A percentile compares a stretch with the other conserved stretches of the same genome.
These are phyloP conservation scores for Caenorhabditis sp. DNA, from an alignment of 2,888 invertebrate genomes.

Conservation along the genomic window DNA sequence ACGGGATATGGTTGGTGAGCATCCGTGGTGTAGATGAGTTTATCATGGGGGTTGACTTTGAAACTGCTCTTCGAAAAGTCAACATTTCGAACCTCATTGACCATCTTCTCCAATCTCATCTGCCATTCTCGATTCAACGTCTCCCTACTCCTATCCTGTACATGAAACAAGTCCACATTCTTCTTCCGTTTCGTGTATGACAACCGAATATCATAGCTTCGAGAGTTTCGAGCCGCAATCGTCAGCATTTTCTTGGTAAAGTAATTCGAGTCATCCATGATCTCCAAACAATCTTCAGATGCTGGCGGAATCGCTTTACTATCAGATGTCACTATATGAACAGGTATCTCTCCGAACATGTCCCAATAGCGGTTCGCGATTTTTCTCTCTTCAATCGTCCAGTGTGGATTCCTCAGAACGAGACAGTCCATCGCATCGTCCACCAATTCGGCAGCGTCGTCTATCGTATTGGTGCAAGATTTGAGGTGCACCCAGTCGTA, in stretches of 20 bases:
- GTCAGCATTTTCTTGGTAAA: slow-evolving; percentile 46
- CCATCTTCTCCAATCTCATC: slow-evolving; percentile 32
- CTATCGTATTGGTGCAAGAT: slow-evolving; percentile 27
- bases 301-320: background rate
- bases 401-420: background rate
- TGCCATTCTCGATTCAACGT: slow-evolving; percentile 30
- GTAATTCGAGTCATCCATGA: slow-evolving; percentile 40
- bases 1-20: slow-evolving; percentile 40
- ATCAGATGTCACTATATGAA: slow-evolving; percentile 23
- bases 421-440: slow-evolving; percentile 16
- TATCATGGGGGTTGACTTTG: background rate
- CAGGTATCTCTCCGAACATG: slow-evolving; percentile 46
- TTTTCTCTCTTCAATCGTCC: slow-evolving; percentile 18
- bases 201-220: slow-evolving; percentile 31
- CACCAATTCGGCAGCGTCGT: slow-evolving; percentile 9
- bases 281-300: slow-evolving; percentile 29
- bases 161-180: slow-evolving; percentile 11
- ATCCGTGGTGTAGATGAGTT: slow-evolving; percentile 35
- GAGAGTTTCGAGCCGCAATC: background rate
- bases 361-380: slow-evolving; percentile 54
- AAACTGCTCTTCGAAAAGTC: slow-evolving; percentile 24
- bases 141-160: slow-evolving; percentile 10
- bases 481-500: slow-evolving; percentile 44
- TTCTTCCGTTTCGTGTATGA: slow-evolving; percentile 26
- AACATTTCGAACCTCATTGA: slow-evolving; percentile 35